phyloP scores from a whole-genome alignment of 30 jellyfish, hydroid and myxozoan species.

The Morbakka virulenta region DNA sequence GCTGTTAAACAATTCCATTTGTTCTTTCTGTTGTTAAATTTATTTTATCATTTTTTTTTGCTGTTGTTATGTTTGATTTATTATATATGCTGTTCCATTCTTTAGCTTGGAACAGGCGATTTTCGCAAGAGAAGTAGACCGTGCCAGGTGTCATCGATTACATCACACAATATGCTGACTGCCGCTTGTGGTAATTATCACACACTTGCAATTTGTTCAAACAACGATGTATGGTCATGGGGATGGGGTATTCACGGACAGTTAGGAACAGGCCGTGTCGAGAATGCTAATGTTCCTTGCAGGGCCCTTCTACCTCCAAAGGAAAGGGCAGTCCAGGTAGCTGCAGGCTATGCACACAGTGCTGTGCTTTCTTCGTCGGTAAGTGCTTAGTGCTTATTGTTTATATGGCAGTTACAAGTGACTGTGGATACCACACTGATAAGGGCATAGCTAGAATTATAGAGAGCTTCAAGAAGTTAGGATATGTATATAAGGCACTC shows the following conservation, averaged over 20 bases:
- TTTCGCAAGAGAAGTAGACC: constrained; percentile 89
- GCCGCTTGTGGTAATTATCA: constrained; percentile 88
- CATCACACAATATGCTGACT: constrained; percentile 67
- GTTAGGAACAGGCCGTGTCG: constrained; percentile 67
- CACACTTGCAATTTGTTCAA: constrained; percentile 77
- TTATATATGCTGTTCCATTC: background rate
- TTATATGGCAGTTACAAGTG: background rate
- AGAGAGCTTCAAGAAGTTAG: no score
- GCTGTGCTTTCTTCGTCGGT: constrained; percentile 83
- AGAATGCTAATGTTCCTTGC: constrained; percentile 69
- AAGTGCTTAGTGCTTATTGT: no score
- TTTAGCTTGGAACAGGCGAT: constrained; percentile 94
- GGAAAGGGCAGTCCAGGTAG: constrained; percentile 72
- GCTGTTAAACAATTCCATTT: background rate
- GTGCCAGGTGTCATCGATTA: constrained; percentile 64
- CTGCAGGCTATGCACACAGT: constrained; percentile 96
- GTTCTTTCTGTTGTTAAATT: background rate
- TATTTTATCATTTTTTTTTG: background rate
- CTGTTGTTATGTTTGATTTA: background rate
- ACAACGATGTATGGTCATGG: constrained; percentile 85
- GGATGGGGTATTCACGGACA: constrained; percentile 99
- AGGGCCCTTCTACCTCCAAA: constrained; percentile 42
- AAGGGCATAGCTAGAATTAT: no score
- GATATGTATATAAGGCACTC: no score
- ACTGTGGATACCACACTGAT: no score